These are phyloP conservation scores for Echinops telfairi DNA, from an alignment of 2,113 vertebrate genomes.

Conservation along the genomic window DNA sequence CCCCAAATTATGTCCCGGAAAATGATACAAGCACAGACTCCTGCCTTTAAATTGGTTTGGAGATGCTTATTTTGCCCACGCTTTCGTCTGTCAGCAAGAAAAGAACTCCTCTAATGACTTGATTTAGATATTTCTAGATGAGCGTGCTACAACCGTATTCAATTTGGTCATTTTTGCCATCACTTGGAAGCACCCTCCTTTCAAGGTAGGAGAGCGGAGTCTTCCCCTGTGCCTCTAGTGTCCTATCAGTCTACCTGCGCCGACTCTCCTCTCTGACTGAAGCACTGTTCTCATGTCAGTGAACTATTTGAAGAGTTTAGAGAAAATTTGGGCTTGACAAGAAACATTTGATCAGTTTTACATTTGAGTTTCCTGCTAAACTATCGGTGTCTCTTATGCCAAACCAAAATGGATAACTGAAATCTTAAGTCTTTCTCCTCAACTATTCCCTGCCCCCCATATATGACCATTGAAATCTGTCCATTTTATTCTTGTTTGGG, in stretches of 20 bases:
- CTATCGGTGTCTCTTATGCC: background rate
- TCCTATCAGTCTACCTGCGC: background rate
- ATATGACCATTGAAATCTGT: background rate
- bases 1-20: background rate
- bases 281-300: constrained; percentile 2
- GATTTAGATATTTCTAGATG: background rate
- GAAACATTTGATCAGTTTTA: constrained; percentile 4
- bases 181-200: background rate
- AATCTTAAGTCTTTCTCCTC: background rate
- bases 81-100: background rate
- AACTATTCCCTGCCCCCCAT: background rate
- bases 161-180: background rate
- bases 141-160: background rate
- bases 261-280: background rate
- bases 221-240: background rate
- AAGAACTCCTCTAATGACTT: background rate
- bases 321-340: background rate
- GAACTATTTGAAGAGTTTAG: background rate
- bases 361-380: constrained; percentile 11
- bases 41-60: background rate
- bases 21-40: background rate
- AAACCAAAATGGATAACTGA: background rate
- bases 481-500: background rate
- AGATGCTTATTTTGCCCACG: background rate
- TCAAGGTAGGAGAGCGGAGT: background rate